Evolutionary conservation across 2,888 invertebrate species (phyloP), one percentile per base, ranked within the genome.

Genomic region (Tridacna crocea): DNA sequence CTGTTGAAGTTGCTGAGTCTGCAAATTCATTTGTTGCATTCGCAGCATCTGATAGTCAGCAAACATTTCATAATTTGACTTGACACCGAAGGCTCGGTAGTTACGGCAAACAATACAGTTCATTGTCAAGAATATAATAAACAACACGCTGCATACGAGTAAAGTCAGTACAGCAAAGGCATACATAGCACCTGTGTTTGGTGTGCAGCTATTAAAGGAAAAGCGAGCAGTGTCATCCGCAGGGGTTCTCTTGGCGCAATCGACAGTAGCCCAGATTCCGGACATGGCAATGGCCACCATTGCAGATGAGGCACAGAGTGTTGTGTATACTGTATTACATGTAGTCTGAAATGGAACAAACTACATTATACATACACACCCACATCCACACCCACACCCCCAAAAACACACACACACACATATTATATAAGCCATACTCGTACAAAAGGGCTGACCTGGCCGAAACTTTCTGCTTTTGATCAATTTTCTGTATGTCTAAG

Each of bases 21-120:
- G 70, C 10, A 19, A 51, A 26, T 70, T 51, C 48, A 51, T 70
- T 26, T 22, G 46, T n/a, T 51, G 51, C 48, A 51, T 51, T 0
- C 48, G 70, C 2, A 51, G 24, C 70, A 51, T 48, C 58, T 72
- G 72, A 36, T 60, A 46, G 12, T 73, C 73, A 22, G 60, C 17
- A 19, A 73, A 60, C 27, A 73, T 36, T 73, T 73, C 73, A 19
- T 73, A 60, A 22, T 58, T 60, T 1, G 73, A 73, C 60, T 73
- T 73, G 27, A 73, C 60, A 17, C 73, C 73, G 36, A 73, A 73
- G 15, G 73, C 73, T 60, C 73, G n/a, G 10, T 60, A 46, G 36
- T 73, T 58, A 36, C 60, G 58, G 15, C 73, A 73, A n/a, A 60
- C 6, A 13, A 60, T 60, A 73, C 58, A 73, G 19, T 19, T 22